Evolutionary conservation across 2,888 invertebrate species (phyloP), one percentile per base, ranked within the genome.

Genomic region (Octonoba sinensis): DNA sequence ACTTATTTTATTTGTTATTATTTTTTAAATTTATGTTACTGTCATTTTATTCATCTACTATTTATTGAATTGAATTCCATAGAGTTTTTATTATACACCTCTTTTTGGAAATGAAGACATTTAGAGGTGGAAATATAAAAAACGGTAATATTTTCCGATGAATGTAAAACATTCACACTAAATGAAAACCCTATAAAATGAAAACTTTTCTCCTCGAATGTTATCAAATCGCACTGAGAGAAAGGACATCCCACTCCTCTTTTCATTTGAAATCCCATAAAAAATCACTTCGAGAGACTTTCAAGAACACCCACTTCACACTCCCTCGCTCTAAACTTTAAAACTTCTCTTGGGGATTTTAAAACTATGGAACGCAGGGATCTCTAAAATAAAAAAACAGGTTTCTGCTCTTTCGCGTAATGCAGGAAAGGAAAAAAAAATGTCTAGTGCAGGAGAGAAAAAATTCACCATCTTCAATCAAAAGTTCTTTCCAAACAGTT

Each of bases 401-500:
- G 56, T 44, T 51, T 22, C 67, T 75, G 57, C 60, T 66, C 67
- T 75, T 75, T 66, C 59, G 47, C 46, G 66, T n/a, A 47, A 44
- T 60, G 49, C 15, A 56, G 49, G 54, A 69, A 69, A 51, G n/a
- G 57, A 60, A 60, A 60, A 59, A 60, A 60, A 60, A 27, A 1
- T 57, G 18, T 36, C 57, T 57, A 24, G 20, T 56, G 72, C 20
- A 66, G 27, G 36, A 67, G 60, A 60, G 47, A 73, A 75, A 72
- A 67, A 79, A 44, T 20, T 44, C 22, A 46, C 60, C 57, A 44
- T 56, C 74, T 74, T 79, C 79, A 73, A 79, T 73, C 72, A 79
- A 69, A 79, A 79, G 73, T 79, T 79, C 79, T 73, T 73, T 79
- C 67, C 73, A 79, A 79, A 67, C 79, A 73, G 79, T 79, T 79